phyloP scores from a whole-genome alignment of 1,140 invertebrate genomes.

The Drosophila leontia region DNA sequence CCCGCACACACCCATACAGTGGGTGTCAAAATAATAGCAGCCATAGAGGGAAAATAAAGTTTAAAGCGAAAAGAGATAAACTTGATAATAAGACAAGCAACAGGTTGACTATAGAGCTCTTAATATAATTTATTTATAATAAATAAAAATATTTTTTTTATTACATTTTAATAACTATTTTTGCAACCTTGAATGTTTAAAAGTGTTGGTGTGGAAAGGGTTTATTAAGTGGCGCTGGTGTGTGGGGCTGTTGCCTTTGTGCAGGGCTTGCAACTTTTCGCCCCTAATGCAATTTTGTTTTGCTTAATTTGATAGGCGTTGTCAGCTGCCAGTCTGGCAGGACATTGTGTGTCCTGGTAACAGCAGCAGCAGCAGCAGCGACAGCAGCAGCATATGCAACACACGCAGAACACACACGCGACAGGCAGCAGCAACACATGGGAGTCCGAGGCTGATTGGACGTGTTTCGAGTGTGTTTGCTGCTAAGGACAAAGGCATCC shows the following conservation, averaged over 20 bases:
- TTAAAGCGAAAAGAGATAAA: not conserved
- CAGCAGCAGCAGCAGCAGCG: conserved; percentile 6
- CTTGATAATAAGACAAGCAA: not conserved
- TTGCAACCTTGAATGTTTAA: not conserved
- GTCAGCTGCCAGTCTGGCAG: conserved; percentile 74
- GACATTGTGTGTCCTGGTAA: conserved; percentile 29
- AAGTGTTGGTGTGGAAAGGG: conserved; percentile 1
- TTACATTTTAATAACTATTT: not conserved
- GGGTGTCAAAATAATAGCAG: not conserved
- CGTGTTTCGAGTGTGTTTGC: conserved; percentile 39
- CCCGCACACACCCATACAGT: not conserved
- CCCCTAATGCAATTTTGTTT: conserved; percentile 82
- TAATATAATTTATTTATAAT: not conserved
- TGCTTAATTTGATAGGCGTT: conserved; percentile 82
- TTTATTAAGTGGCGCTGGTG: conserved; percentile 8
- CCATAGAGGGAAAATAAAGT: not conserved
- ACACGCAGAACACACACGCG: conserved; percentile 7
- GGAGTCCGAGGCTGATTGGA: conserved; percentile 40
- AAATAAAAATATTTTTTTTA: not conserved
- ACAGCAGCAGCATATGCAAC: conserved; percentile 2
- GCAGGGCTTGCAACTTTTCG: conserved; percentile 57
- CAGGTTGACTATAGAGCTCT: not conserved
- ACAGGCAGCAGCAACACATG: conserved; percentile 2
- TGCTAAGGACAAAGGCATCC: conserved; percentile 21
- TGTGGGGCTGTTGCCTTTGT: conserved; percentile 17